Evolutionary conservation across 2,797 vertebrate species (phyloP).

Genomic region (Ctenochaetus hawaiiensis): DNA sequence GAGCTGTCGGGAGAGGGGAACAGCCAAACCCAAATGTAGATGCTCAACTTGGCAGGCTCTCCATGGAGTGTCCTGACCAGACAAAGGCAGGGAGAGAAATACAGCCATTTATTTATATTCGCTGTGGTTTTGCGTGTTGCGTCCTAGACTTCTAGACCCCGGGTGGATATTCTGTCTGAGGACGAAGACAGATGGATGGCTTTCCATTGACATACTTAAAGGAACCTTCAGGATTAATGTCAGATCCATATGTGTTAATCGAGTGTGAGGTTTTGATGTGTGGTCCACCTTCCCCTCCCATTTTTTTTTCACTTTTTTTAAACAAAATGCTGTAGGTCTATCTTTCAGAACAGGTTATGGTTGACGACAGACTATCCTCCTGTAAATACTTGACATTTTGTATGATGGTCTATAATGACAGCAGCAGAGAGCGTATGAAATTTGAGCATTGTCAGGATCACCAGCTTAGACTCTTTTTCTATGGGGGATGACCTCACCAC

Average conservation of each 20-base stretch:
- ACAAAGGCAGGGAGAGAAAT: constrained; percentile 84
- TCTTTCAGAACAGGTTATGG: constrained; percentile 59
- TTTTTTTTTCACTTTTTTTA: constrained; percentile 22
- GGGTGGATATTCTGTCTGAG: constrained; percentile 80
- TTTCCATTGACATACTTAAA: constrained; percentile 79
- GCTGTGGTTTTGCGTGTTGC: constrained; percentile 84
- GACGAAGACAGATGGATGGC: constrained; percentile 82
- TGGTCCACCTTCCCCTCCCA: constrained; percentile 41
- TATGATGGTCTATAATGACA: constrained; percentile 64
- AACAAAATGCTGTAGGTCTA: constrained; percentile 49
- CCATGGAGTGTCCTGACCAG: constrained; percentile 81
- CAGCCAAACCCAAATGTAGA: constrained; percentile 89
- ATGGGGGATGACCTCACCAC: constrained; percentile 79
- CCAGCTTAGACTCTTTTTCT: constrained; percentile 53
- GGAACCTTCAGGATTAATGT: constrained; percentile 79
- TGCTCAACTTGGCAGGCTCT: constrained; percentile 82
- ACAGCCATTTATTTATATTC: constrained; percentile 87
- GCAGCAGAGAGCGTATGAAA: constrained; percentile 67
- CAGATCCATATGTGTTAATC: constrained; percentile 82
- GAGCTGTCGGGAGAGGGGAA: constrained; percentile 79
- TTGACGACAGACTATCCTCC: constrained; percentile 50
- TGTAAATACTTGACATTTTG: constrained; percentile 44
- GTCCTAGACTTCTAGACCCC: constrained; percentile 87
- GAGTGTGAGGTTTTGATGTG: constrained; percentile 73
- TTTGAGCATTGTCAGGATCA: constrained; percentile 61